A percentile compares a stretch with the other conserved stretches of the same genome.
Conservation (phyloP, 2,113 vertebrate genomes). For the Eolophus roseicapilla region DNA sequence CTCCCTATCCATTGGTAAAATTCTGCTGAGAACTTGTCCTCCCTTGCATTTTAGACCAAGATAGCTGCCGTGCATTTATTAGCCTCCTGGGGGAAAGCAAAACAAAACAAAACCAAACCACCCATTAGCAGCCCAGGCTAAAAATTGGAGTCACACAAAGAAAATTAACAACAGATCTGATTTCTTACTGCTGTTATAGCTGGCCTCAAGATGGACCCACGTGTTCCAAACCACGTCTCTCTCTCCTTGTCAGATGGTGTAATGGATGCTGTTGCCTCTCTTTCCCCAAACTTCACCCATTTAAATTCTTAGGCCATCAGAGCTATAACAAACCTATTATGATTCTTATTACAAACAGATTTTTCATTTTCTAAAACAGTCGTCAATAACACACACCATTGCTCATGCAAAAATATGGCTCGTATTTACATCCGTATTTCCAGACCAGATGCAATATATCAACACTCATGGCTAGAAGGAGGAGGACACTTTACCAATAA, state of each 20-base stretch:
- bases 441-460: constrained; percentile 25
- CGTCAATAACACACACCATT: not conserved
- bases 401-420: not conserved
- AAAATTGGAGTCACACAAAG: not conserved
- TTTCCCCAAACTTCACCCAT: not conserved
- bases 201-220: not conserved
- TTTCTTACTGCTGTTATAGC: not conserved
- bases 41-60: not conserved
- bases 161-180: constrained; percentile 18
- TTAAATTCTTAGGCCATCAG: not conserved
- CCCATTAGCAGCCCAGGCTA: not conserved
- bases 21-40: not conserved
- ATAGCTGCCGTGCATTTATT: not conserved
- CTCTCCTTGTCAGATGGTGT: not conserved
- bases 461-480: not conserved
- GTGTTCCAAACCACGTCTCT: not conserved
- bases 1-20: not conserved
- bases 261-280: not conserved
- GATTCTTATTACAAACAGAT: constrained; percentile 30
- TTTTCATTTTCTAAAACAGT: constrained; percentile 47
- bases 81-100: not conserved
- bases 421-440: not conserved
- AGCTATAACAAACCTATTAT: not conserved
- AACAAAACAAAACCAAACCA: not conserved
- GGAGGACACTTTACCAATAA: not conserved